These are phyloP conservation scores for Bemisia tabaci DNA, from an alignment of 1,140 invertebrate species.

Conservation along the genomic window DNA sequence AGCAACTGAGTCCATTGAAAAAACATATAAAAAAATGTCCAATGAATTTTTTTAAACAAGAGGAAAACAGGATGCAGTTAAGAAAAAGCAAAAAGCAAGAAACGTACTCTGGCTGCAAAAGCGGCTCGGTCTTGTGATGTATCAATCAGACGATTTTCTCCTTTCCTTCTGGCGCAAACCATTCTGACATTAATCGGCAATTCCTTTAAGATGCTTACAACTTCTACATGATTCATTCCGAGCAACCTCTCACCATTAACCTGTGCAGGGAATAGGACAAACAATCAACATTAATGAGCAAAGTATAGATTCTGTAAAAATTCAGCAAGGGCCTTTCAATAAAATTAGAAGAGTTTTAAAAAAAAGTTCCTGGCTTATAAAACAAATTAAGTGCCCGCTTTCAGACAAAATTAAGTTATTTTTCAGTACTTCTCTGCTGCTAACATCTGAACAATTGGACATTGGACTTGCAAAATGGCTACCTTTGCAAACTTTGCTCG, in stretches of 20 bases:
- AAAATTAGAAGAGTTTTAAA: too few species aligned
- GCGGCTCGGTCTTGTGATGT: slow-evolving; percentile 47
- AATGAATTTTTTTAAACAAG: background rate
- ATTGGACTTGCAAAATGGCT: too few species aligned
- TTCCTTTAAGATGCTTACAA: slow-evolving; percentile 89
- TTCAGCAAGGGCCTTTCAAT: too few species aligned
- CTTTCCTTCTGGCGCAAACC: slow-evolving; percentile 69
- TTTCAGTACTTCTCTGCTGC: too few species aligned
- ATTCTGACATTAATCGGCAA: slow-evolving; percentile 84
- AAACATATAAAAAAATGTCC: background rate
- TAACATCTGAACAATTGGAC: too few species aligned
- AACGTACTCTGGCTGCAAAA: slow-evolving; percentile 53
- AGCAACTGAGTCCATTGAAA: background rate
- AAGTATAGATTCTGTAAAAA: too few species aligned
- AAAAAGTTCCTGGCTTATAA: too few species aligned
- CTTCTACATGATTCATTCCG: slow-evolving; percentile 91
- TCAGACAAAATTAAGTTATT: too few species aligned
- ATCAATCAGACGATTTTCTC: slow-evolving; percentile 43
- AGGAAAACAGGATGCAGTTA: background rate
- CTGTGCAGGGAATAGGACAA: slow-evolving; percentile 46
- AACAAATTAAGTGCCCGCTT: too few species aligned
- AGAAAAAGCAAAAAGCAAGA: background rate
- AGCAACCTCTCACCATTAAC: slow-evolving; percentile 90
- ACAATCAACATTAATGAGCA: slow-evolving; percentile 2
- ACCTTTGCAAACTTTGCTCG: too few species aligned